phyloP scores from a whole-genome alignment of 2,888 invertebrate species.

The Cosmopolites sordidus region DNA sequence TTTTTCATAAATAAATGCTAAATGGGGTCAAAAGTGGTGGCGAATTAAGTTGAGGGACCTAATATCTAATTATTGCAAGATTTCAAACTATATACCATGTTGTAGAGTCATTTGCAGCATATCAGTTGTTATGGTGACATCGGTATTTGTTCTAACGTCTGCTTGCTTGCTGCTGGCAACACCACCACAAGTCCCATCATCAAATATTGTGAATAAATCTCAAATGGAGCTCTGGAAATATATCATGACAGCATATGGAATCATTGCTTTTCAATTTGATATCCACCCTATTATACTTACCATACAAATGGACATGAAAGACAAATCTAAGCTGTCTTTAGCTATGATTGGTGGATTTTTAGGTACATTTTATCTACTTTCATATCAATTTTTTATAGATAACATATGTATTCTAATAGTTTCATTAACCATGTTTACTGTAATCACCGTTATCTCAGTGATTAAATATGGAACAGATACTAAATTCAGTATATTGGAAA shows the following conservation, averaged over 20 bases:
- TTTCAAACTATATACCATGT: not conserved
- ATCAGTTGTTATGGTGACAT: conserved; percentile 61
- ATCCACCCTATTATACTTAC: conserved; percentile 82
- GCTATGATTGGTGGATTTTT: conserved; percentile 69
- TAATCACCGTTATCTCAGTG: conserved; percentile 61
- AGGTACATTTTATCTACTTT: conserved; percentile 48
- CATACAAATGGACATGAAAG: conserved; percentile 87
- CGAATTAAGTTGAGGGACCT: too few relatives aligned
- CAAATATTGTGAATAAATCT: conserved; percentile 1
- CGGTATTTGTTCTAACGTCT: conserved; percentile 64
- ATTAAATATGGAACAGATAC: conserved; percentile 61
- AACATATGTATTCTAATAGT: conserved; percentile 41
- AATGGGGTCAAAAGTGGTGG: too few relatives aligned
- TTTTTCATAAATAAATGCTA: too few relatives aligned
- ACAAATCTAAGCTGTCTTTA: conserved; percentile 66
- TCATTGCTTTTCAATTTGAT: conserved; percentile 71
- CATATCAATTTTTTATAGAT: too few relatives aligned
- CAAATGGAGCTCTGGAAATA: conserved; percentile 45
- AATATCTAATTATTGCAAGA: too few relatives aligned
- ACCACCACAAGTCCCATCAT: conserved; percentile 31
- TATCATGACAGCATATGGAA: conserved; percentile 61
- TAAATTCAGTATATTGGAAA: conserved; percentile 62
- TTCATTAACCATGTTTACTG: conserved; percentile 60
- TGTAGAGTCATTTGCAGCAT: conserved; percentile 59
- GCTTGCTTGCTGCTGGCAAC: conserved; percentile 55